Base-by-base conservation (phyloP, 1,140 invertebrate species). In the Brachionus plicatilis region DNA sequence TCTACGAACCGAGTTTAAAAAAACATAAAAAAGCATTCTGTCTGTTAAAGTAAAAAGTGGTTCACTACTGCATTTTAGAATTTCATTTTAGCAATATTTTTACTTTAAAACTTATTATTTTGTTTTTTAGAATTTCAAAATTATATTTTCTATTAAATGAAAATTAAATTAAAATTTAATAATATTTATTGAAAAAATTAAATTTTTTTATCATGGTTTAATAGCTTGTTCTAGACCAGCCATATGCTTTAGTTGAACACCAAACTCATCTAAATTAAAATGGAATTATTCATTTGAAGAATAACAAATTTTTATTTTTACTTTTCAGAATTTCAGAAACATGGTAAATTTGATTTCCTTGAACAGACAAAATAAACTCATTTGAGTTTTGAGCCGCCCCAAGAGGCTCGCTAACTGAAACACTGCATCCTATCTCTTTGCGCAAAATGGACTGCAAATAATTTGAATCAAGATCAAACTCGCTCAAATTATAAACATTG, bases 311-410 rank as follows among this genome's bases (percentile, higher is more conserved):
- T 78, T 12, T n/a, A 27, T 27, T 29, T 50, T 27, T 82, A 82
- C 79, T 68, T 65, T 68, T 65, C 1, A 82, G 56, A 24, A 60
- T 43, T 68, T 82, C 60, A 14, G 79, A 82, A 29, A 82, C 60
- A 29, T n/a, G 53, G 7, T 82, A 27, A 65, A 82, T 82, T 82
- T 82, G 79, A 24, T 82, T 82, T 82, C 79, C 79, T 68, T 82
- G 79, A 20, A 82, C 45, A 9, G 53, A 82, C 12, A 82, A 17
- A 68, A 82, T 29, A 82, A 65, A 82, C 9, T 82, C 60, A 45
- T 82, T 68, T 37, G 79, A 60, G 8, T 37, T 43, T 29, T 60
- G 53, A 60, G n/a, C 9, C 24, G 79, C 43, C 3, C 47, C 79
- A 41, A 65, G n/a, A 7, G 79, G 79, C n/a, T 82, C 53, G 9